Conservation (phyloP, 53 echinoderm and acorn worm genomes). For the Paracentrotus lividus region DNA sequence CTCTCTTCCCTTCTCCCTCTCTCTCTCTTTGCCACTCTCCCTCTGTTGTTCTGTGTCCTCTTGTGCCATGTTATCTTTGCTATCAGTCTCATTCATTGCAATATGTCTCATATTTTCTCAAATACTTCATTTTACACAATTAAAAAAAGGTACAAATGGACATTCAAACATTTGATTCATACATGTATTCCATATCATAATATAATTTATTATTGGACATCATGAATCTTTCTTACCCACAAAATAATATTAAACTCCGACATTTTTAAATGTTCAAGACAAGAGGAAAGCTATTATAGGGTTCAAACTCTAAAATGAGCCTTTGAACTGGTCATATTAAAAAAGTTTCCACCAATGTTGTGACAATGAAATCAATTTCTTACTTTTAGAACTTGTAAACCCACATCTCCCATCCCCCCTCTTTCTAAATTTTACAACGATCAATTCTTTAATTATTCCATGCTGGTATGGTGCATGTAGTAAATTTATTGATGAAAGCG, state of each 20-base stretch:
- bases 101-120: too few relatives aligned
- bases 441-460: too few relatives aligned
- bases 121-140: not conserved
- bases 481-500: too few relatives aligned
- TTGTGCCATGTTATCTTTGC: not conserved
- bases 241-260: slow-evolving; percentile 13
- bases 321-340: too few relatives aligned
- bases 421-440: too few relatives aligned
- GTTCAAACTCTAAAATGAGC: too few relatives aligned
- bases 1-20: not conserved
- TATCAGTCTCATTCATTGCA: too few relatives aligned
- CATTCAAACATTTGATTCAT: not conserved
- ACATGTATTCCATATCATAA: not conserved
- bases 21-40: not conserved
- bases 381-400: too few relatives aligned
- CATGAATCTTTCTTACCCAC: not conserved
- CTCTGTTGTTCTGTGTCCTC: not conserved
- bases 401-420: too few relatives aligned
- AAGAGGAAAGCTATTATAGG: not conserved
- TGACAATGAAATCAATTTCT: too few relatives aligned
- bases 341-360: too few relatives aligned
- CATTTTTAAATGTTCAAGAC: not conserved
- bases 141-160: not conserved
- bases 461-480: too few relatives aligned
- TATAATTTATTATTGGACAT: slow-evolving; percentile 6